Base-by-base conservation (phyloP, 1,140 invertebrate species). In the Drosophila funebris region DNA sequence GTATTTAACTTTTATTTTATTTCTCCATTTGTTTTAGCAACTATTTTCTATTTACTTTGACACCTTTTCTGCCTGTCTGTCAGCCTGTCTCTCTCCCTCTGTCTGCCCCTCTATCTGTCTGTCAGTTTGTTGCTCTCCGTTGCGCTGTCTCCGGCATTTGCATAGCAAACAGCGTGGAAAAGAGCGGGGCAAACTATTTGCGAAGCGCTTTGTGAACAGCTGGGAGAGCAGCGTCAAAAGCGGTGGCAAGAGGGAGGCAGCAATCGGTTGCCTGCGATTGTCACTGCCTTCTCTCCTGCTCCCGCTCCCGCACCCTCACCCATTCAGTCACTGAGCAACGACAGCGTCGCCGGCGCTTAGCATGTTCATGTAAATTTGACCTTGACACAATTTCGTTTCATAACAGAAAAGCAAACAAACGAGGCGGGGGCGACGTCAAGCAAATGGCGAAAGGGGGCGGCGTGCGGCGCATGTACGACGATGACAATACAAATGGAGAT, bases 361-460 rank as follows among this genome's bases (percentile, higher is more conserved):
- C 82, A 75, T 88, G 83, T 82, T 87, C 83, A 87, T 87, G 82
- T 84, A 87, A 87, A 87, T 87, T 82, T 72, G 82, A 88, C 82
- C 82, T 87, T 87, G 82, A 87, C 82, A 87, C 82, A 87, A 87
- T 87, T 87, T 73, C 75, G 72, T 88, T 87, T 88, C 82, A 87
- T 76, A 88, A 87, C 83, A 82, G 78, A 87, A 44, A 81, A 88
- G 78, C 82, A 88, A 88, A 87, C 71, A 87, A 76, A 78, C 66
- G 81, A 70, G 77, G 82, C 77, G 76, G 81, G 82, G 50, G 74
- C 71, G 63, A 73, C 37, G 20, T n/a, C 78, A 78, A 72, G 71
- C 71, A 76, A 70, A 63, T 53, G 80, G 14, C 48, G 3, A n/a
- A 52, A n/a, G 72, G 62, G 67, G 33, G 57, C 56, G 18, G 54